phyloP scores from a whole-genome alignment of 2,797 vertebrate genomes.

The Sarcoramphus papa region DNA sequence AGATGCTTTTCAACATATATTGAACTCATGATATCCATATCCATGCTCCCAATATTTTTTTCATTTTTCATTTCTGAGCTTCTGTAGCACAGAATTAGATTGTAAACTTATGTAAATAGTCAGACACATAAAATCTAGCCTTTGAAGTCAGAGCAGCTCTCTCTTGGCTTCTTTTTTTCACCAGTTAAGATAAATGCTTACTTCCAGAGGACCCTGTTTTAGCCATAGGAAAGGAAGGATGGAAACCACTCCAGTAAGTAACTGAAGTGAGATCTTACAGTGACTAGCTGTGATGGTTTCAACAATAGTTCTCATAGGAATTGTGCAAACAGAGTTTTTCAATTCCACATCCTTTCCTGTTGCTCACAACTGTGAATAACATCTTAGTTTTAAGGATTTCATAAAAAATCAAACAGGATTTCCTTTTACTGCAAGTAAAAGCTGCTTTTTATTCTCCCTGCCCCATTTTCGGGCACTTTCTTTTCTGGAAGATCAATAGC shows the following conservation, averaged over 20 bases:
- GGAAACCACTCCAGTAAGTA: neutral
- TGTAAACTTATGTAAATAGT: neutral
- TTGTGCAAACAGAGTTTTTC: neutral
- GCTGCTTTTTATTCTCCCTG: neutral
- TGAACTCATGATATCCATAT: neutral
- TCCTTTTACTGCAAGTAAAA: constrained; percentile 10
- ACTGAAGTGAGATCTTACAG: neutral
- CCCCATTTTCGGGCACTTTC: neutral
- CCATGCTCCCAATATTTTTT: neutral
- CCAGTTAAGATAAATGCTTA: neutral
- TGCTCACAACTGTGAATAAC: neutral
- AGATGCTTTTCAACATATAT: neutral
- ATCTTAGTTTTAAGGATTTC: neutral
- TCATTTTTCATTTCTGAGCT: neutral
- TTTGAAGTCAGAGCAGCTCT: neutral
- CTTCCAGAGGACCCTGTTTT: neutral
- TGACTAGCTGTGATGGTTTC: neutral
- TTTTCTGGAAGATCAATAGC: neutral
- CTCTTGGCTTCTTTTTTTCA: neutral
- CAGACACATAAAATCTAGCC: neutral
- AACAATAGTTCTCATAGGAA: neutral
- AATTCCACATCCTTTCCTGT: neutral
- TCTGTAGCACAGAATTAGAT: neutral
- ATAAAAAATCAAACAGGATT: neutral
- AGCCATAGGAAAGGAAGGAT: neutral